phyloP scores from a whole-genome alignment of 2,888 invertebrate species.

The Xestia xanthographa region DNA sequence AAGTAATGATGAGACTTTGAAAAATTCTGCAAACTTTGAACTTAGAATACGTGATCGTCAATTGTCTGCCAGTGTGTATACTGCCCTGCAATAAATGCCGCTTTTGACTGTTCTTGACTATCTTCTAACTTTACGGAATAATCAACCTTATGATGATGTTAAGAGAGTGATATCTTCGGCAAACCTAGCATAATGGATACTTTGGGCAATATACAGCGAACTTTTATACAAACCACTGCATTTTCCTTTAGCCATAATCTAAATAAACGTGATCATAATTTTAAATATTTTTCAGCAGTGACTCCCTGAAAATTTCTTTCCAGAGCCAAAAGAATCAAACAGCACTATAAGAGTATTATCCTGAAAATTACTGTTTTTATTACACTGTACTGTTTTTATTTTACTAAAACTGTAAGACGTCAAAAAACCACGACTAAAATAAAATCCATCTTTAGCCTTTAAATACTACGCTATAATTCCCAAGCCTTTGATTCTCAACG shows the following conservation, averaged over 20 bases:
- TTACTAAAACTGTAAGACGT: background rate
- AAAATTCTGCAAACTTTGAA: background rate
- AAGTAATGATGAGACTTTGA: background rate
- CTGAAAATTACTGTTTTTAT: background rate
- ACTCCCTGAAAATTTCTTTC: background rate
- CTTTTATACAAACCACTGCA: background rate
- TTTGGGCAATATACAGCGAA: background rate
- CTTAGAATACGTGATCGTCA: background rate
- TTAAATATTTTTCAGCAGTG: background rate
- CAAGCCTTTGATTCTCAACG: background rate
- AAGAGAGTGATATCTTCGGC: background rate
- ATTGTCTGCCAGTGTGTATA: slow-evolving; percentile 3
- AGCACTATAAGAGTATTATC: background rate
- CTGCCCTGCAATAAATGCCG: background rate
- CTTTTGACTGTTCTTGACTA: background rate
- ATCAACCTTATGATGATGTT: background rate
- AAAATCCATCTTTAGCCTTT: background rate
- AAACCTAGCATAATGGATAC: background rate
- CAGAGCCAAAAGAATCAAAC: background rate
- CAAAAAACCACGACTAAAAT: background rate
- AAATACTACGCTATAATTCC: background rate
- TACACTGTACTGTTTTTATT: no score
- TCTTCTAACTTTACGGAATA: background rate
- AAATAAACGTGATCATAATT: accelerated
- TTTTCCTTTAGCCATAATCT: background rate